Conservation (phyloP, 2,113 vertebrate species). For the Corapipo altera region DNA sequence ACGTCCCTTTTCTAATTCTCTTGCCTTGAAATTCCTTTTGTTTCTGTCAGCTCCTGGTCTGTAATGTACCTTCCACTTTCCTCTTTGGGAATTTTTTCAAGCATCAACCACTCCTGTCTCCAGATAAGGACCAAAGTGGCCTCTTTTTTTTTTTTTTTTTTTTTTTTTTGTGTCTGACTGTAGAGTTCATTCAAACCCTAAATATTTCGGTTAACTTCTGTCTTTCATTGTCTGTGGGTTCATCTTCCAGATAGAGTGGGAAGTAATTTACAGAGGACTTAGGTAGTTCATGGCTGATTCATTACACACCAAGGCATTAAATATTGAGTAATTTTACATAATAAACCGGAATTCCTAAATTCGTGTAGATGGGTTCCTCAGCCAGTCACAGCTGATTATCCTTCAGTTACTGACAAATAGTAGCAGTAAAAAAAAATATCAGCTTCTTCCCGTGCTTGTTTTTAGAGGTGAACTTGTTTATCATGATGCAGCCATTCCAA, state of each 20-base stretch:
- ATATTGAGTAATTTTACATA: conserved; percentile 37
- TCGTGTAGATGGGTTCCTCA: not conserved
- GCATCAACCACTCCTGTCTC: not conserved
- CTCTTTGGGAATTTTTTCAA: not conserved
- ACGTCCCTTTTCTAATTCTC: not conserved
- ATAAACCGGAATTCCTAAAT: conserved; percentile 43
- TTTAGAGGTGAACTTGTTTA: not conserved
- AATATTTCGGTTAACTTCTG: conserved; percentile 30
- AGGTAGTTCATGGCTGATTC: conserved; percentile 15
- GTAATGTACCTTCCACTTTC: not conserved
- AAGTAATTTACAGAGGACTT: conserved; percentile 23
- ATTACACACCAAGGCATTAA: conserved; percentile 11
- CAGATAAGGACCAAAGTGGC: not conserved
- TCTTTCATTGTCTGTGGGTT: not conserved
- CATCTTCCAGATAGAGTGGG: not conserved
- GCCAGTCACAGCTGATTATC: not conserved
- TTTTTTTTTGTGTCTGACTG: not conserved
- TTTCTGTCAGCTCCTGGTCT: not conserved
- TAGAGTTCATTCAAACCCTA: not conserved
- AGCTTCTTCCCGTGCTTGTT: not conserved
- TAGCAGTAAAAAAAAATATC: not conserved
- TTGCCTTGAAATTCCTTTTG: not conserved
- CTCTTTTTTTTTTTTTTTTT: not conserved
- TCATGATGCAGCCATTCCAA: not conserved
- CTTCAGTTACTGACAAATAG: not conserved